These are phyloP conservation scores for Brachyrhaphis roseni DNA, from an alignment of 2,797 vertebrate species.

Conservation along the genomic window DNA sequence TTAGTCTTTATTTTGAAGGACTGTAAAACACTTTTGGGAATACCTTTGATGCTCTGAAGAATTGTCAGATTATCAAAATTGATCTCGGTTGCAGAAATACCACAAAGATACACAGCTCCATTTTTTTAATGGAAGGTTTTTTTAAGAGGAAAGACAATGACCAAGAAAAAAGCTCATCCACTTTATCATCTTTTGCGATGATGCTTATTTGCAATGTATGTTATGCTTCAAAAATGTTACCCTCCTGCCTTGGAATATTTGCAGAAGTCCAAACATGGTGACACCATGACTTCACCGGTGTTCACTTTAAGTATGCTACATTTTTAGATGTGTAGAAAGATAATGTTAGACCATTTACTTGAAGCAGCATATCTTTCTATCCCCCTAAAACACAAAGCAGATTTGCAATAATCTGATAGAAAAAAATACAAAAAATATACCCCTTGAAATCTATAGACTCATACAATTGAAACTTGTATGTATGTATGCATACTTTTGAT, in stretches of 20 bases:
- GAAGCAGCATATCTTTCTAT: neutral
- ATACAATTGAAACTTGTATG: neutral
- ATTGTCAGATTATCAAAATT: neutral
- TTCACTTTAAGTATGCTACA: neutral
- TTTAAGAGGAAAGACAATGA: neutral
- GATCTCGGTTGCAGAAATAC: neutral
- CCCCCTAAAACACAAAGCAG: neutral
- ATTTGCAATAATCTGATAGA: neutral
- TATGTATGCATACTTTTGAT: neutral
- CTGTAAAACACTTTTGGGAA: neutral
- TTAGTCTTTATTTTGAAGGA: neutral
- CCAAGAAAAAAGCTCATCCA: neutral
- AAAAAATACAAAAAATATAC: neutral
- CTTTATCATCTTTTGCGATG: neutral
- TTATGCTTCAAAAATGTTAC: neutral
- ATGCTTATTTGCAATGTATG: neutral
- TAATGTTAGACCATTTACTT: neutral
- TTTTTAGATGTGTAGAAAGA: neutral
- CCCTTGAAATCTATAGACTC: neutral
- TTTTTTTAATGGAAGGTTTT: neutral
- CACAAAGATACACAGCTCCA: neutral
- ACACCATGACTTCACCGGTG: neutral
- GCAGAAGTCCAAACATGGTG: neutral
- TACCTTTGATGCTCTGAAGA: neutral
- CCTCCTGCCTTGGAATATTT: neutral